Evolutionary conservation across 2,888 invertebrate species (phyloP).

Genomic region (Agrochola litura): DNA sequence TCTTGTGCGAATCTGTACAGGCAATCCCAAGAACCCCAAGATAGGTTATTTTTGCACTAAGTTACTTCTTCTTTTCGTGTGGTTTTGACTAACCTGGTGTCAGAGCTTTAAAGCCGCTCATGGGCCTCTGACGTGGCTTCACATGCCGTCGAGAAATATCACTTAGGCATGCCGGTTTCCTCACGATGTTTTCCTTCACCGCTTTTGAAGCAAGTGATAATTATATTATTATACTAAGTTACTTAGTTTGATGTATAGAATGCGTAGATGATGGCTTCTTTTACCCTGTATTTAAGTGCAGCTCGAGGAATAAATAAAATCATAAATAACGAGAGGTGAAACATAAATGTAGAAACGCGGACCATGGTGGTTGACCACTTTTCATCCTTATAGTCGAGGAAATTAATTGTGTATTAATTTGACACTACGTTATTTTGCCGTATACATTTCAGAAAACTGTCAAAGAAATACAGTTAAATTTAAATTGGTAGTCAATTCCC

Average conservation of each 20-base stretch:
- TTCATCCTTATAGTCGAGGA: background rate
- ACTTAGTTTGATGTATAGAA: background rate
- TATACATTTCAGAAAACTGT: background rate
- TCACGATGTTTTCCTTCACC: too few relatives aligned
- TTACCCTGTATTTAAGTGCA: background rate
- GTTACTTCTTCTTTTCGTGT: background rate
- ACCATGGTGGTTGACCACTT: background rate
- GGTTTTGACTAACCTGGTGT: too few relatives aligned
- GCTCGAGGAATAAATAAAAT: background rate
- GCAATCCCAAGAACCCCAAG: background rate
- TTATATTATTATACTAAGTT: background rate
- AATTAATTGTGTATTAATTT: background rate
- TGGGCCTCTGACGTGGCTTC: too few relatives aligned
- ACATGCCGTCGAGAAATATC: too few relatives aligned
- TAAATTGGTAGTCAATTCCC: background rate
- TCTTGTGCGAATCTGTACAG: background rate
- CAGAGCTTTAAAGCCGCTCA: too few relatives aligned
- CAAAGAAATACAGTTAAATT: background rate
- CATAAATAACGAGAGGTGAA: background rate
- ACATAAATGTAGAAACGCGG: background rate
- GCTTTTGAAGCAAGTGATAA: too few relatives aligned
- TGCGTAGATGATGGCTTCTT: background rate
- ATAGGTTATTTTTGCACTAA: background rate
- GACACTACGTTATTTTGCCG: background rate
- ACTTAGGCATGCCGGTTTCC: too few relatives aligned